A percentile compares a stretch with the other conserved stretches of the same genome.
Conservation (phyloP, 2,888 invertebrate species). For the Macaria notata region DNA sequence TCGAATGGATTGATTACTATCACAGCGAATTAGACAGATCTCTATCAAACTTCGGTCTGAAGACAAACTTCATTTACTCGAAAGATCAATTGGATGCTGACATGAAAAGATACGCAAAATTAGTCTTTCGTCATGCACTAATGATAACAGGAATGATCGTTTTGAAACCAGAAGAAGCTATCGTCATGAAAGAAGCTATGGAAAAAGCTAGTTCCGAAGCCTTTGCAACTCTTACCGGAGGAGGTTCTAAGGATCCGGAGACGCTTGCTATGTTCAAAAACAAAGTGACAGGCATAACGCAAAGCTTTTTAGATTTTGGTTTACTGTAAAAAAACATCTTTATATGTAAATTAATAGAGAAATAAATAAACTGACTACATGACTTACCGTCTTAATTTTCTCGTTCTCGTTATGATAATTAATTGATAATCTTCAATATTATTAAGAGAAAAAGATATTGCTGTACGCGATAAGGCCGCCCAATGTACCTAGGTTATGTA, state of each 20-base stretch:
- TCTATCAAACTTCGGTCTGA: constrained; percentile 36
- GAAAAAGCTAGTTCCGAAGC: constrained; percentile 2
- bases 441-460: no score
- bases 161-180: constrained; percentile 34
- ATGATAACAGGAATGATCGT: constrained; percentile 27
- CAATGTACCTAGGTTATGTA: no score
- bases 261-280: constrained; percentile 22
- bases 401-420: no score
- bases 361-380: no score
- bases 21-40: constrained; percentile 38
- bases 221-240: not conserved
- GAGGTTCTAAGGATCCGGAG: constrained; percentile 4
- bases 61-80: constrained; percentile 37
- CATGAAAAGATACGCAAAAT: constrained; percentile 37
- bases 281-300: constrained; percentile 31
- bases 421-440: no score
- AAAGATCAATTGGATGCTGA: constrained; percentile 42
- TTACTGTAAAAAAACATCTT: no score
- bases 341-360: no score
- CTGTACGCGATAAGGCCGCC: no score
- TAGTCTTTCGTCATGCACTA: constrained; percentile 25
- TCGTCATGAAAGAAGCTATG: constrained; percentile 28
- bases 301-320: constrained; percentile 25
- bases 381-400: no score
- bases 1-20: constrained; percentile 43